Percentiles rank a stretch among this genome's conserved stretches.
These are phyloP conservation scores for Euschistus heros DNA, from an alignment of 1,140 invertebrate species.

Conservation along the genomic window DNA sequence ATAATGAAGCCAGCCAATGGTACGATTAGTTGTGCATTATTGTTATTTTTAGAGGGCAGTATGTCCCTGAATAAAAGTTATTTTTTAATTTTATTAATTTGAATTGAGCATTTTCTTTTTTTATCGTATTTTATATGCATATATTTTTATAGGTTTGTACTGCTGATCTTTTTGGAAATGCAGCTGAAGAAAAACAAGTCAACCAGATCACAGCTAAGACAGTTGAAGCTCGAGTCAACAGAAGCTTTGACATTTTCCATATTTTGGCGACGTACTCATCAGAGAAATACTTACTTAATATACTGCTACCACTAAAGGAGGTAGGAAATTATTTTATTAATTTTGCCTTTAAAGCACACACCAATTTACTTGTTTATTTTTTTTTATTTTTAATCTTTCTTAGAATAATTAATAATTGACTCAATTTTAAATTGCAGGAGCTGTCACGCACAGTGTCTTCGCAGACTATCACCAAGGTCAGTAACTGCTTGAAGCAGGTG, in stretches of 20 bases:
- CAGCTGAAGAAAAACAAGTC: conserved; percentile 86
- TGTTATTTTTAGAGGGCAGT: no score
- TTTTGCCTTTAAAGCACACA: no score
- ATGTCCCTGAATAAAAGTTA: no score
- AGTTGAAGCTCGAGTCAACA: conserved; percentile 68
- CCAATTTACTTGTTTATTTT: background rate
- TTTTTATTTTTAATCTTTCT: background rate
- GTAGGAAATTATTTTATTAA: conserved; percentile 35
- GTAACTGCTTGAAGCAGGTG: conserved; percentile 67
- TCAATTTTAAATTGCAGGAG: conserved; percentile 33
- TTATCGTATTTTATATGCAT: no score
- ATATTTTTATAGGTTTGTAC: conserved; percentile 51
- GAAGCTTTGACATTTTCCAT: conserved; percentile 75
- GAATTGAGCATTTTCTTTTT: conserved; percentile 22
- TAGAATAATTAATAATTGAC: background rate
- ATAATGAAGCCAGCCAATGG: no score
- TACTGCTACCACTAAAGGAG: conserved; percentile 74
- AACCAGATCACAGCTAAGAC: conserved; percentile 67
- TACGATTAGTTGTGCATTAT: no score
- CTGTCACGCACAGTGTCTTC: conserved; percentile 63
- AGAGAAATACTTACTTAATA: conserved; percentile 58
- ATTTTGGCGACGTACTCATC: conserved; percentile 71
- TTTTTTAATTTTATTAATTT: background rate
- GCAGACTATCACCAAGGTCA: conserved; percentile 67
- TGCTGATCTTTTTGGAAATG: conserved; percentile 76